Evolutionary conservation across 2,888 invertebrate genomes (phyloP).

Genomic region (Lasiommata megera): DNA sequence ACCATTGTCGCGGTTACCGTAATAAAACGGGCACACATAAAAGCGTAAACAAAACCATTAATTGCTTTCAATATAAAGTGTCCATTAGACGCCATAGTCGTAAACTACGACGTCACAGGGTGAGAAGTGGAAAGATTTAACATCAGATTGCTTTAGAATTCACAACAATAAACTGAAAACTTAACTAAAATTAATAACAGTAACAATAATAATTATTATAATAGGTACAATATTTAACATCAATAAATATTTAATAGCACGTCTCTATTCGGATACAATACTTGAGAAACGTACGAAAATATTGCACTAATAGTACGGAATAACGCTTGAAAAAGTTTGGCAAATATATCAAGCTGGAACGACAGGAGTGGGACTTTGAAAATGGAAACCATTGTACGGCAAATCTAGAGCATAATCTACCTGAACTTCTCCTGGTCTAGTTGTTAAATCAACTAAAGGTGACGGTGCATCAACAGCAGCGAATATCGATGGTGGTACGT

Average conservation of each 20-base stretch:
- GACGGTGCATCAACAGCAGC: slow-evolving; percentile 56
- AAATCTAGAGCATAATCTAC: slow-evolving; percentile 73
- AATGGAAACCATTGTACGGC: slow-evolving; percentile 73
- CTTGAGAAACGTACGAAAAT: slow-evolving; percentile 55
- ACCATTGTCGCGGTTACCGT: slow-evolving; percentile 11
- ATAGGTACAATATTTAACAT: slow-evolving; percentile 1
- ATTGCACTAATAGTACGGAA: slow-evolving; percentile 54
- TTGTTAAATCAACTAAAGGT: slow-evolving; percentile 58
- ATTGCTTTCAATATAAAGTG: slow-evolving; percentile 32
- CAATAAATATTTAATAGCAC: slow-evolving; percentile 54
- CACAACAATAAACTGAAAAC: neutral
- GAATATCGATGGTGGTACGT: slow-evolving; percentile 42
- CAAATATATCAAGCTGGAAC: slow-evolving; percentile 71
- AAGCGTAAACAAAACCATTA: slow-evolving; percentile 22
- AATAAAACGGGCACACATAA: slow-evolving; percentile 28
- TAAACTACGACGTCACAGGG: slow-evolving; percentile 26
- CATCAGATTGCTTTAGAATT: neutral
- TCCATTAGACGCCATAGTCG: slow-evolving; percentile 37
- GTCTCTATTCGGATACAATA: slow-evolving; percentile 61
- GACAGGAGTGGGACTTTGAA: slow-evolving; percentile 77
- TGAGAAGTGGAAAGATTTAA: slow-evolving; percentile 12
- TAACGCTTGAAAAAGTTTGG: slow-evolving; percentile 53
- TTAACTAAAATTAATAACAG: neutral
- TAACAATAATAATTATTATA: neutral
- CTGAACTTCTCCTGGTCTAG: slow-evolving; percentile 69